Conservation (phyloP, 2,113 vertebrate genomes). For the Etheostoma spectabile region DNA sequence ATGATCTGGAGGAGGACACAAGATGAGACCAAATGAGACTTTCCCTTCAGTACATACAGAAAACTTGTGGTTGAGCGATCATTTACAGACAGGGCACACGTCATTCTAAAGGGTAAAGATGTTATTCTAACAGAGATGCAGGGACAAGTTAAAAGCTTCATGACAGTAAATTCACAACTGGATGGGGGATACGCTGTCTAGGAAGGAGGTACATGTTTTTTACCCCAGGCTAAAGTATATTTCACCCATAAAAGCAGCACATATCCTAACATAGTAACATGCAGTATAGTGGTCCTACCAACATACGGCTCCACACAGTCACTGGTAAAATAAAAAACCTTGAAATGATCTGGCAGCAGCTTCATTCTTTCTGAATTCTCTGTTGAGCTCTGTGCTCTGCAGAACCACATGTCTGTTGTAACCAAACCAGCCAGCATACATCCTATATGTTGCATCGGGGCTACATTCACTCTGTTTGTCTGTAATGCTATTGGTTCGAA, state of each 20-base stretch:
- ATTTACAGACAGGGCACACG: background rate
- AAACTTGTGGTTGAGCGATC: background rate
- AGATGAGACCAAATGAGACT: background rate
- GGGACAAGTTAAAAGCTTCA: background rate
- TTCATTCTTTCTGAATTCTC: slow-evolving; percentile 78
- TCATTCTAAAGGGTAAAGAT: background rate
- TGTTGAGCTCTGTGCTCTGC: slow-evolving; percentile 1
- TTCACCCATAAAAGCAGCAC: background rate
- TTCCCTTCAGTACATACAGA: background rate
- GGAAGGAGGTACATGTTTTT: background rate
- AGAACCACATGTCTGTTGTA: slow-evolving; percentile 32
- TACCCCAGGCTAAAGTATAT: background rate
- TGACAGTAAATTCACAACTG: no score
- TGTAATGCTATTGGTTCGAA: background rate
- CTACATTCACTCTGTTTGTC: no score
- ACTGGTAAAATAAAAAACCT: slow-evolving; percentile 88
- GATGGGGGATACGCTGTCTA: background rate
- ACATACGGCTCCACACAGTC: slow-evolving; percentile 89
- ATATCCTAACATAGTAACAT: background rate
- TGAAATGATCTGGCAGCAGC: slow-evolving; percentile 79
- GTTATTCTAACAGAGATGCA: background rate
- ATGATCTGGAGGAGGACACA: slow-evolving; percentile 87
- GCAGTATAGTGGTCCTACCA: slow-evolving; percentile 77
- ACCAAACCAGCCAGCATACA: background rate
- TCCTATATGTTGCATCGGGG: no score